Conservation (phyloP, 2,888 invertebrate genomes). For the Ormyrus labotus region DNA sequence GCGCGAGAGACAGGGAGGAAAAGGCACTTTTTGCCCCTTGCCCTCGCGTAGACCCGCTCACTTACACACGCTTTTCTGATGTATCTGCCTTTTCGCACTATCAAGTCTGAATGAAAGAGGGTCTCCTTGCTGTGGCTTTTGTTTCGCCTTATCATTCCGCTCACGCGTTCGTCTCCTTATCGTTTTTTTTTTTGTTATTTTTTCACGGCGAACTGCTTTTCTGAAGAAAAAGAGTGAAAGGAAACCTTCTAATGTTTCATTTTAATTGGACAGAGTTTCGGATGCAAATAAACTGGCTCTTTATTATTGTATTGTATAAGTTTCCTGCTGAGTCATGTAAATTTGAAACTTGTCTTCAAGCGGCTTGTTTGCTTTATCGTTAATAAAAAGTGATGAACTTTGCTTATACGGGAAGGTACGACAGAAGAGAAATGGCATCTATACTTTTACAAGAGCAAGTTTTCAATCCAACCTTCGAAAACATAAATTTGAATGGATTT, state of each 20-base stretch:
- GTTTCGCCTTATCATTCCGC: background rate
- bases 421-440: too few species aligned
- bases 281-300: conserved; percentile 1
- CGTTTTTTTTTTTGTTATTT: background rate
- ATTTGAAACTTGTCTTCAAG: too few species aligned
- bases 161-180: background rate
- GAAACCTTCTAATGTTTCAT: background rate
- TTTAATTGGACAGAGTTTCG: conserved; percentile 1
- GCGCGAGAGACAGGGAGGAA: too few species aligned
- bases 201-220: background rate
- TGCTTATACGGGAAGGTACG: too few species aligned
- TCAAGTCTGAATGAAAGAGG: background rate
- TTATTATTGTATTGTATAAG: background rate
- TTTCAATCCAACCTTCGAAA: too few species aligned
- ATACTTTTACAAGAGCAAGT: too few species aligned
- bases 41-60: background rate
- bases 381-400: too few species aligned
- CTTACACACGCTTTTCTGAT: background rate
- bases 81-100: too few species aligned
- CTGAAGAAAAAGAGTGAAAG: background rate
- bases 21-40: too few species aligned
- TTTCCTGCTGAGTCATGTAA: too few species aligned
- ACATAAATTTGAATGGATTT: too few species aligned
- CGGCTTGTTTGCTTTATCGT: too few species aligned
- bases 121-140: background rate